These are phyloP conservation scores for Alces alces DNA, from an alignment of 2,113 vertebrate species.

Conservation along the genomic window DNA sequence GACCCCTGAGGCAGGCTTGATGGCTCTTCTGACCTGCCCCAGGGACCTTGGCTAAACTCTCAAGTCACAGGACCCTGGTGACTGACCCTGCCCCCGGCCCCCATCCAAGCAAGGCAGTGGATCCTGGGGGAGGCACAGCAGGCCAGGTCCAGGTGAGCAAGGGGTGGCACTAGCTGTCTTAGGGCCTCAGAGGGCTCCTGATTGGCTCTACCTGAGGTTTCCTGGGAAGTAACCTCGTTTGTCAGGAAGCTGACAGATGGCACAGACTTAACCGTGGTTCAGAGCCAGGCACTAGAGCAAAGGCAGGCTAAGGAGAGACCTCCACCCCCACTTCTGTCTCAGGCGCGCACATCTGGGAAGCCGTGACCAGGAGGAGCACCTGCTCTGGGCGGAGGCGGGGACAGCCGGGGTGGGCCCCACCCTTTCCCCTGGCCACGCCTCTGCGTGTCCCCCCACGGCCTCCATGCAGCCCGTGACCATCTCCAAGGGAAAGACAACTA, in stretches of 20 bases:
- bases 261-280: neutral
- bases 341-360: neutral
- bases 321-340: neutral
- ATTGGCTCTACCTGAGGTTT: neutral
- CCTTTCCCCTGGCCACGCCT: rapidly evolving
- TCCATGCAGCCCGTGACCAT: neutral
- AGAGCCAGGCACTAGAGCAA: neutral
- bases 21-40: neutral
- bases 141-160: neutral
- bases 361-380: rapidly evolving
- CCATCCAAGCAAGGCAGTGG: neutral
- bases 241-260: neutral
- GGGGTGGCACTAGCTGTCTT: too few relatives aligned
- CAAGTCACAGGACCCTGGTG: neutral
- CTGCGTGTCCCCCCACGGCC: neutral
- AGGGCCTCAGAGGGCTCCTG: neutral
- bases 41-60: neutral
- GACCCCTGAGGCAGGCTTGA: neutral
- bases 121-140: neutral
- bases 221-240: neutral
- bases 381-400: too few relatives aligned
- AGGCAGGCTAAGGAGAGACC: neutral
- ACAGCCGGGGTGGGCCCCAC: rapidly evolving
- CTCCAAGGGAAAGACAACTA: neutral
- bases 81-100: neutral